Evolutionary conservation across 2,888 invertebrate genomes (phyloP), one percentile per base, ranked within the genome.

Genomic region (Epirrhoe alternata): DNA sequence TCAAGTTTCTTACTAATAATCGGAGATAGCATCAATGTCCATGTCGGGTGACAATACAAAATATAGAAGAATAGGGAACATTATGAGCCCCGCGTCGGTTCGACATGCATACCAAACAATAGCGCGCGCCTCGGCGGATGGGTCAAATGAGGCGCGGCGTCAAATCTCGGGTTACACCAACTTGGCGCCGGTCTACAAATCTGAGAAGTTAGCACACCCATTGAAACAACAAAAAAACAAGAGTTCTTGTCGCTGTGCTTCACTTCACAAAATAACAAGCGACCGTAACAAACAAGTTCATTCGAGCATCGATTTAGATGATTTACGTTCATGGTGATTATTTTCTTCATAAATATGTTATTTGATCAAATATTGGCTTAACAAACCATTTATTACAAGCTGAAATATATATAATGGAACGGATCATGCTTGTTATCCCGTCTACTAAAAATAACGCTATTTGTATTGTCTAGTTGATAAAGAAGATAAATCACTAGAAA

Each of bases 101-200:
- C 81, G 82, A 86, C 85, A 85, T 80, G 84, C 82, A 85, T 85
- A 80, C 72, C 80, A 84, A 89, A 90, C 90, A 90, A 88, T 87
- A 83, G 86, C 82, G 83, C 80, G 83, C 83, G 86, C 82, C 80
- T 84, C 81, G 82, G 77, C 83, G 81, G 85, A 82, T 80, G 88
- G 86, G 85, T 89, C 88, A 92, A 91, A 92, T 88, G 90, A 89
- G 87, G 85, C 92, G 88, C 86, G 80, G 81, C 88, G 86, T 85
- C 86, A 85, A 85, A 83, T 90, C 89, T 92, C 91, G 85, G 88
- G 86, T 92, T 92, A 88, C 92, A 89, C 79, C 85, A 82, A 70
- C 80, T 82, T 87, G 91, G 92, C 91, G 92, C 91, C 90, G 82
- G 77, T 74, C 81, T 82, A 82, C 85, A 85, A 81, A 85, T 87